Evolutionary conservation across 2,113 vertebrate genomes (phyloP).

Genomic region (Anseranas semipalmata): DNA sequence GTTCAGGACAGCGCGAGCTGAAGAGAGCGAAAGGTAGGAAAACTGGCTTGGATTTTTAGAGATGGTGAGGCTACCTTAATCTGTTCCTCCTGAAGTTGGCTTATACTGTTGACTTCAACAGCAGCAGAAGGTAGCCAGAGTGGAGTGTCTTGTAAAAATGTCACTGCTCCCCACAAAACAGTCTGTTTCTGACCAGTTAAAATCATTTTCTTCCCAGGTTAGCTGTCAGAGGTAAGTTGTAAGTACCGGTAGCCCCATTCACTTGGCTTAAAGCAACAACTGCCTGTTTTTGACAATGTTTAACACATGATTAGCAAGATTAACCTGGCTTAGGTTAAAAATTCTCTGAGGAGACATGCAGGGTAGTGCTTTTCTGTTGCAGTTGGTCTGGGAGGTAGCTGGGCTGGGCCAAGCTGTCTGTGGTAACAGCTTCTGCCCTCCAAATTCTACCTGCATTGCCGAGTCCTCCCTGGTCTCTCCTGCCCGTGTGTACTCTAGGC

Average conservation of each 20-base stretch:
- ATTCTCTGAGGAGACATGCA: neutral
- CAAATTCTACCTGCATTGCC: neutral
- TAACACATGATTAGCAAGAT: neutral
- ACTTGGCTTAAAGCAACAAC: neutral
- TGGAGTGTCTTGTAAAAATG: neutral
- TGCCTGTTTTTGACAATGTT: neutral
- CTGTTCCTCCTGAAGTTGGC: neutral
- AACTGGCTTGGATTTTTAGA: neutral
- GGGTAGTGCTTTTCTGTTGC: neutral
- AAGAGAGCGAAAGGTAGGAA: neutral
- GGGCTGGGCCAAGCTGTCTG: neutral
- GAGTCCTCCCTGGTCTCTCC: neutral
- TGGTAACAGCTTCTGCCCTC: neutral
- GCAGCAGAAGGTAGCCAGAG: neutral
- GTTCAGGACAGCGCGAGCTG: neutral
- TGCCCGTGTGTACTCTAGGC: neutral
- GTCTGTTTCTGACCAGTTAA: neutral
- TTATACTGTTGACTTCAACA: neutral
- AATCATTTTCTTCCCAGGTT: neutral
- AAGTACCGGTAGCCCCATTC: neutral
- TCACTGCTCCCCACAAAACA: neutral
- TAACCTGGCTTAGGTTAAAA: neutral
- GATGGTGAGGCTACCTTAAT: neutral
- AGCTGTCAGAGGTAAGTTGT: neutral
- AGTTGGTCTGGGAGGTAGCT: neutral